Evolutionary conservation across 2,888 invertebrate species (phyloP), one percentile per base, ranked within the genome.

Genomic region (Hedychridium roseum): DNA sequence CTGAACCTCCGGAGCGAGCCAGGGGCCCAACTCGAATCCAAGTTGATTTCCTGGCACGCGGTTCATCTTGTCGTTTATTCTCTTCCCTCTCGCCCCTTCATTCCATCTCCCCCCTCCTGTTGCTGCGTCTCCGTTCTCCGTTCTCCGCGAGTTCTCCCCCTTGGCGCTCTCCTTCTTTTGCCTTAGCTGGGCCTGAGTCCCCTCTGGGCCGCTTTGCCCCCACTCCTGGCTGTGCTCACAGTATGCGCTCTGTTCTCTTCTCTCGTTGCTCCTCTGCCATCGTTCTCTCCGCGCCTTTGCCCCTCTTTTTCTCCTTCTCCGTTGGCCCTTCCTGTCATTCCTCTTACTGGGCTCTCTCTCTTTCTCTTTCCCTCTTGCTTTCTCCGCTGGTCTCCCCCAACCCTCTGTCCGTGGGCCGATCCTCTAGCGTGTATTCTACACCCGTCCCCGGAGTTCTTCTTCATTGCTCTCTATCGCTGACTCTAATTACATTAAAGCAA

Each of bases 1-100:
- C 64, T 59, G 61, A 64, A 64, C 64, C 57, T 62, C 62, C 66
- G 56, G 45, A 40, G 65, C 58, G 60, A 59, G 53, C 51, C 58
- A 42, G 57, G 60, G 58, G 54, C 58, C 53, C 49, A 49, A 61
- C 70, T 68, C 71, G 73, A 71, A 73, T 75, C 69, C 68, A 65
- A 70, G 68, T 73, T 68, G 71, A 75, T 76, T 76, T 76, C 76
- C 75, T 76, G 73, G 71, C 76, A 76, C 71, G 72, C 76, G 73
- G 71, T 61, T 67, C 61, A 57, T 70, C 68, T 61, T 60, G 67
- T 60, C 66, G 66, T 62, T 59, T 55, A 57, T 57, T 56, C 57
- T 53, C 51, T 60, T 45, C 46, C 51, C 51, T 16, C 27, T 14
- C 18, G 3, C 21, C 5, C 20, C 41, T 7, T 11, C 39, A 20